Conservation (phyloP, 2,113 vertebrate genomes). For the Conger conger region DNA sequence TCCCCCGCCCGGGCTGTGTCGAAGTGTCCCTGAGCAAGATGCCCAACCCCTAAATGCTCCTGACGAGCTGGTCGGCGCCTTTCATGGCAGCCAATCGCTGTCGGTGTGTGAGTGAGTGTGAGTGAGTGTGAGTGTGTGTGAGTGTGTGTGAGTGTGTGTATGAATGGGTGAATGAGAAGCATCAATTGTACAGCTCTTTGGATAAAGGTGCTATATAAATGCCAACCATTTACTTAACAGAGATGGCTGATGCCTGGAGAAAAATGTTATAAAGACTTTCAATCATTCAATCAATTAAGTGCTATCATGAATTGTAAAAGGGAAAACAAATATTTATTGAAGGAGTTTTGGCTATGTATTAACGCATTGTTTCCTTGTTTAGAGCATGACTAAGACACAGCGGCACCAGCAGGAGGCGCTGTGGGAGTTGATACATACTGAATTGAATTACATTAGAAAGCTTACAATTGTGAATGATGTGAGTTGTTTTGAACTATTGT, state of each 20-base stretch:
- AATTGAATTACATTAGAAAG: slow-evolving; percentile 74
- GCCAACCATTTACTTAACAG: too few relatives aligned
- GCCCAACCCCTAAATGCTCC: too few relatives aligned
- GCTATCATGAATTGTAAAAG: not conserved
- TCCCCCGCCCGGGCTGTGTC: too few relatives aligned
- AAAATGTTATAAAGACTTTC: not conserved
- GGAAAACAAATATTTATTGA: not conserved
- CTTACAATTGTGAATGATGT: slow-evolving; percentile 75
- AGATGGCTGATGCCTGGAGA: not conserved
- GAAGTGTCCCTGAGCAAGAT: too few relatives aligned
- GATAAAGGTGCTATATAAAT: too few relatives aligned
- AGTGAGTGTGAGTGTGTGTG: too few relatives aligned
- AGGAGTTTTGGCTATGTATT: not conserved
- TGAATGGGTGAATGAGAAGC: too few relatives aligned
- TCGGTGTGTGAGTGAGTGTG: too few relatives aligned
- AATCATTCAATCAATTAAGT: not conserved
- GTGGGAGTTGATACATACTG: slow-evolving; percentile 81
- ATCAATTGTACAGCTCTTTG: too few relatives aligned
- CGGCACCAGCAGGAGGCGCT: slow-evolving; percentile 81
- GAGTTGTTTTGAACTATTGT: slow-evolving; percentile 29
- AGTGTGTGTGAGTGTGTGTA: too few relatives aligned
- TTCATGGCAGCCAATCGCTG: too few relatives aligned
- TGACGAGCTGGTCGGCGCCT: too few relatives aligned
- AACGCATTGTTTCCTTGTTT: slow-evolving; percentile 16
- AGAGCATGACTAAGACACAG: slow-evolving; percentile 74